Evolutionary conservation across 2,888 invertebrate genomes (phyloP).

Genomic region (Archaeoteleia sp.): DNA sequence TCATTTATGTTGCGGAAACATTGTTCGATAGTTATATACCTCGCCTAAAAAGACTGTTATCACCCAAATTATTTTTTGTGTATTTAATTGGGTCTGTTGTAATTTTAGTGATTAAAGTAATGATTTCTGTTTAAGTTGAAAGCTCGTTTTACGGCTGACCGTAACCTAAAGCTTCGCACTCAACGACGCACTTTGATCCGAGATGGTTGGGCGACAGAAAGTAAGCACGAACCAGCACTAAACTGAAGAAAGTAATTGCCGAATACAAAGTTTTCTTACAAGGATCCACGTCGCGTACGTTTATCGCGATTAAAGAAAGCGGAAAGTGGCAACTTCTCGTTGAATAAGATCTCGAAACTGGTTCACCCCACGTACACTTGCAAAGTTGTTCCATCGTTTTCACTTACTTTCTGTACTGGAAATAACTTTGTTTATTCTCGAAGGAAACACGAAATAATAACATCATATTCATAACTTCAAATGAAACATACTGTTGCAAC

Average conservation of each 20-base stretch:
- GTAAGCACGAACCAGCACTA: conserved; percentile 53
- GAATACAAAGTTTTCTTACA: conserved; percentile 34
- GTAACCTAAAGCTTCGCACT: neutral
- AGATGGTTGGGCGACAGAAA: conserved; percentile 42
- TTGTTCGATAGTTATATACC: too few relatives aligned
- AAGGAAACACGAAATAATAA: conserved; percentile 1
- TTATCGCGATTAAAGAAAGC: conserved; percentile 27
- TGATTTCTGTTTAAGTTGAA: conserved; percentile 3
- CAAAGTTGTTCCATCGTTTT: conserved; percentile 11
- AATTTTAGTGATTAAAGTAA: neutral
- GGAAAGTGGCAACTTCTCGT: conserved; percentile 18
- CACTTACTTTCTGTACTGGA: conserved; percentile 4
- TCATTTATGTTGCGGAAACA: too few relatives aligned
- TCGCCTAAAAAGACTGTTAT: too few relatives aligned
- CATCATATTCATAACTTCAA: neutral
- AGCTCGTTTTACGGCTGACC: neutral
- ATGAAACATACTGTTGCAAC: too few relatives aligned
- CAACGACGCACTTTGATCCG: conserved; percentile 5
- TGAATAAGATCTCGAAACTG: conserved; percentile 7
- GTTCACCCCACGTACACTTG: conserved; percentile 1
- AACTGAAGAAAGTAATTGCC: conserved; percentile 52
- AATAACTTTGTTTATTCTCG: conserved; percentile 2
- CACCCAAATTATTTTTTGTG: too few relatives aligned
- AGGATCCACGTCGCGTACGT: conserved; percentile 30
- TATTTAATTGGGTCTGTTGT: too few relatives aligned